A percentile compares a stretch with the other conserved stretches of the same genome.
Conservation (phyloP, 2,888 invertebrate genomes). For the Thalpophila matura region DNA sequence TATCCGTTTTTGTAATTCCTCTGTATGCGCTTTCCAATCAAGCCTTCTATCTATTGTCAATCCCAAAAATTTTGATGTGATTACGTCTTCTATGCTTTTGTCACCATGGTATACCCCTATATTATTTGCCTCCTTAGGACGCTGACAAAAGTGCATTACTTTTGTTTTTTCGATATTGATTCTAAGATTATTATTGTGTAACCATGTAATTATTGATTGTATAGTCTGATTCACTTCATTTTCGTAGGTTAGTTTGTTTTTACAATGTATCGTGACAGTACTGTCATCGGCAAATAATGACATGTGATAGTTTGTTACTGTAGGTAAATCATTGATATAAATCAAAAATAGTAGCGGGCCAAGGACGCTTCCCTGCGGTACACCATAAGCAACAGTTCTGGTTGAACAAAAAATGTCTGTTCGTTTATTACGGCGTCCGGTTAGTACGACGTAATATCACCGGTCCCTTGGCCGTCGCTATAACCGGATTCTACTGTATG, state of each 20-base stretch:
- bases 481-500: too few relatives aligned
- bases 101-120: background rate
- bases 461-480: too few relatives aligned
- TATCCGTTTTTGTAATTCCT: background rate
- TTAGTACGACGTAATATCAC: too few relatives aligned
- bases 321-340: too few relatives aligned
- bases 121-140: background rate
- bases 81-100: background rate
- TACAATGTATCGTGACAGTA: background rate
- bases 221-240: background rate
- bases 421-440: too few relatives aligned
- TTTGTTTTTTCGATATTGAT: background rate
- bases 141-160: background rate
- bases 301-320: too few relatives aligned
- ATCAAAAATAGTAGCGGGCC: background rate
- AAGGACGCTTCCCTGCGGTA: background rate
- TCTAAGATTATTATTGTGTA: background rate
- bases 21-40: background rate
- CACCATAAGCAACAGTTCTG: background rate
- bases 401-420: too few relatives aligned
- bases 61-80: background rate
- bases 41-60: too few relatives aligned
- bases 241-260: background rate
- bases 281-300: conserved; percentile 4
- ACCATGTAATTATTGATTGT: background rate